A percentile compares a stretch with the other conserved stretches of the same genome.
Conservation (phyloP, 1,140 invertebrate species). For the Babylonia areolata region DNA sequence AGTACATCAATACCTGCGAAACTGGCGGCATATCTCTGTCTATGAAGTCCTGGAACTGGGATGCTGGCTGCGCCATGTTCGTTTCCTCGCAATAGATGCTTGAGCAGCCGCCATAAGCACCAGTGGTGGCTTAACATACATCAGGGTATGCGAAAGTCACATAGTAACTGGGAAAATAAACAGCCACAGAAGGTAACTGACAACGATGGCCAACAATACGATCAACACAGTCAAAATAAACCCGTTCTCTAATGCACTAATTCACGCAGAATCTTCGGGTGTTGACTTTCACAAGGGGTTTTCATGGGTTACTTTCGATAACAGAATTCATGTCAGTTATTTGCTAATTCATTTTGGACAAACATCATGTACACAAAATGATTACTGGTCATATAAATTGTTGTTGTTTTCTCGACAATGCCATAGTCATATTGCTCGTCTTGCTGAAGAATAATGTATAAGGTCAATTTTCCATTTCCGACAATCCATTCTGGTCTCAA, state of each 20-base stretch:
- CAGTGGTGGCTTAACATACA: conserved; percentile 25
- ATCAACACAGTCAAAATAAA: background rate
- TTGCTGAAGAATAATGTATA: background rate
- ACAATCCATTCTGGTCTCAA: conserved; percentile 19
- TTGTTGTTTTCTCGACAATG: background rate
- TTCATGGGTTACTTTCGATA: conserved; percentile 14
- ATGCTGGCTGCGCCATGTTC: conserved; percentile 50
- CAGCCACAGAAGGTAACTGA: background rate
- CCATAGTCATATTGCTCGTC: background rate
- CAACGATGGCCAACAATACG: background rate
- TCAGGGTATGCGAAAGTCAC: background rate
- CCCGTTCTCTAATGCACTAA: conserved; percentile 1
- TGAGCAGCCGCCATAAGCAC: conserved; percentile 43
- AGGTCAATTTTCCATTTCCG: conserved; percentile 6
- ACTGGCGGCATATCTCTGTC: conserved; percentile 48
- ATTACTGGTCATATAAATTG: background rate
- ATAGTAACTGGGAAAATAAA: conserved; percentile 33
- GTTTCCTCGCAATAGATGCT: conserved; percentile 40
- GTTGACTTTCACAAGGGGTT: conserved; percentile 43
- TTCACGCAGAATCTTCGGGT: conserved; percentile 36
- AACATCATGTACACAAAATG: background rate
- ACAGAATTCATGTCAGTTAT: background rate
- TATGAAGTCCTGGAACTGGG: conserved; percentile 56
- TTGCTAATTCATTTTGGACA: background rate
- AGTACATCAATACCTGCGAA: conserved; percentile 44